Evolutionary conservation across 2,113 vertebrate species (phyloP), one percentile per base, ranked within the genome.

Genomic region (Cisticola juncidis): DNA sequence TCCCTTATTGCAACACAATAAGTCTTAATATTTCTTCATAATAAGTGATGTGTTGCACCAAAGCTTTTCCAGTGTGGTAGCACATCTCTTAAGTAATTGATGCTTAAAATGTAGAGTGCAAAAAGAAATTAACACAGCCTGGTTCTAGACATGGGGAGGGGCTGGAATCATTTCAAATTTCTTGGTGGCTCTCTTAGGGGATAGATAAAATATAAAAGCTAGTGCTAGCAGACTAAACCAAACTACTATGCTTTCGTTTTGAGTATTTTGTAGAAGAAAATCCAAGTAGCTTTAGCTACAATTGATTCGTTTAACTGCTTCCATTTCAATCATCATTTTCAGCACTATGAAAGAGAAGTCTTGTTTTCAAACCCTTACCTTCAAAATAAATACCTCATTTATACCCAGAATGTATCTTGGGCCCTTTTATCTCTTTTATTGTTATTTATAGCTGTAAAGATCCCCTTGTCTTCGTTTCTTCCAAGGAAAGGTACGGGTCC

Each of bases 271-370:
- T 28, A 12, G 7, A 57, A 73, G 33, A 60, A 62, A 80, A 61
- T 11, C 17, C 38, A 54, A 53, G 23, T 14, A 70, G 11, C 14
- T 71, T 71, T 56, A 81, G 19, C 31, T 68, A 53, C 4, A 47
- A 29, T 35, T 0, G 0, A 44, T 60, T 72, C n/a, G 22, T 42
- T 72, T 54, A 26, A 56, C 8, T 18, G 7, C 17, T 72, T 71
- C 69, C 3, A 86, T 83, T 83, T 80, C 36, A 74, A 1, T 44
- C 18, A 15, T 26, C 5, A 90, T 76, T 73, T 60, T 31, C n/a
- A 81, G 24, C 40, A 38, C 28, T 88, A 40, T 38, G 24, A 77
- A 77, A 60, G 9, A 18, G 24, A 72, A 64, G 5, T 6, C 20
- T 61, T 48, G 12, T 66, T 81, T 60, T 38, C 48, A 76, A 79